Conservation (phyloP, 2,797 vertebrate species). For the Dicrostonyx torquatus region DNA sequence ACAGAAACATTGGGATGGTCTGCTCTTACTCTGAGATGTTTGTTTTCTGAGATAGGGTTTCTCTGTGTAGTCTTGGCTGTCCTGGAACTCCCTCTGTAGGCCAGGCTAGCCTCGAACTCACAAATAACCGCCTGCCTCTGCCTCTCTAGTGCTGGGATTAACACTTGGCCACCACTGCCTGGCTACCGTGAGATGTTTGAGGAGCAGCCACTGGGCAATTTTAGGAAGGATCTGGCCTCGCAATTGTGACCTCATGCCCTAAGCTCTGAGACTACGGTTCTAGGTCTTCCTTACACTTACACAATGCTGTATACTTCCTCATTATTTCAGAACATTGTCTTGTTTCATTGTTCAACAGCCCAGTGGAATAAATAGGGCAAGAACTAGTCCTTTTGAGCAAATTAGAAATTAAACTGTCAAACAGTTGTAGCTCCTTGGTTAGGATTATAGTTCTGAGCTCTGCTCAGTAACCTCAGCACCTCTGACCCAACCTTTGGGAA, state of each 20-base stretch:
- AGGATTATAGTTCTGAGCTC: background rate
- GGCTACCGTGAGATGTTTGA: no score
- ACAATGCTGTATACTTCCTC: slow-evolving; percentile 41
- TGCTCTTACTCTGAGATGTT: background rate
- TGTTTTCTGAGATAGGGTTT: background rate
- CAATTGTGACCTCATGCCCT: background rate
- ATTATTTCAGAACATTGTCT: slow-evolving; percentile 42
- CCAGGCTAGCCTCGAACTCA: background rate
- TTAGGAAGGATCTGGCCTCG: background rate
- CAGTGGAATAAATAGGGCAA: slow-evolving; percentile 19
- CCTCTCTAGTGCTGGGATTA: background rate
- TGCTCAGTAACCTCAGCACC: background rate
- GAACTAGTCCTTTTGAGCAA: slow-evolving; percentile 21
- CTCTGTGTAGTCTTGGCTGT: background rate
- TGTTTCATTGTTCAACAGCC: slow-evolving; percentile 53
- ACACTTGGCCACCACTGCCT: background rate
- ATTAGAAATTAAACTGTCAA: slow-evolving; percentile 13
- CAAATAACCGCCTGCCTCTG: background rate
- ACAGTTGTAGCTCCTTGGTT: background rate
- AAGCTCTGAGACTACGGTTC: background rate
- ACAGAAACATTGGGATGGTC: background rate
- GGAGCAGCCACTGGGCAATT: background rate
- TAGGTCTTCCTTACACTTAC: background rate
- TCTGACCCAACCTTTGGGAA: background rate
- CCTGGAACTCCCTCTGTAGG: background rate